Evolutionary conservation across 2,797 vertebrate genomes (phyloP), one percentile per base, ranked within the genome.

Genomic region (Typhlichthys subterraneus): DNA sequence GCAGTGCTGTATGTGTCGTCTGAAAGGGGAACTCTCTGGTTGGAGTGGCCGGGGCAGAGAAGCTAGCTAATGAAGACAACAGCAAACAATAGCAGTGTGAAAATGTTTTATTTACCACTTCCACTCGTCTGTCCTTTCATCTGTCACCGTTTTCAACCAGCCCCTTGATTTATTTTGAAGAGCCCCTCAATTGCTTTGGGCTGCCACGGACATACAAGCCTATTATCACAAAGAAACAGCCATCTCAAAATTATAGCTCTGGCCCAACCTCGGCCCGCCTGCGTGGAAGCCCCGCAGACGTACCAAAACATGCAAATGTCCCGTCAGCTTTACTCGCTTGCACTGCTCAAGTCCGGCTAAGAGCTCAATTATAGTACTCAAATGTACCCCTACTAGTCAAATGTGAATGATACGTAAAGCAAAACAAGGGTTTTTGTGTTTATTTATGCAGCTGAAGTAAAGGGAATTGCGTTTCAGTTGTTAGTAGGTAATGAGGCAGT

Each of bases 321-420:
- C 33, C 65, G 70, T 31, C 85, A 82, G 85, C 87, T 75, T 86
- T 73, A 80, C 5, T 45, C 65, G 65, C 63, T 73, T 80, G 73
- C 65, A 81, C 71, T 74, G 68, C 64, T 73, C 50, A 38, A 64
- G 70, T 56, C 12, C 12, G 74, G 65, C 75, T 77, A 76, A 86
- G 73, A 76, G 85, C 79, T 83, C 75, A 76, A 84, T 87, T 82
- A 84, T 29, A 83, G 73, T 53, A 31, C 72, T 75, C 13, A 47
- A 12, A 57, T 46, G 42, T 61, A 45, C 42, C 61, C 65, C 53
- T 12, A 13, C 63, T 80, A 12, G 50, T 85, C 79, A 88, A 75
- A 87, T 76, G 67, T 71, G 64, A 79, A 61, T 61, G 33, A 50
- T 48, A 57, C 68, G 45, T 51, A 64, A 75, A 63, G 69, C 53